Base-by-base conservation (phyloP, 2,797 vertebrate genomes). In the Eurystomus glaucurus region DNA sequence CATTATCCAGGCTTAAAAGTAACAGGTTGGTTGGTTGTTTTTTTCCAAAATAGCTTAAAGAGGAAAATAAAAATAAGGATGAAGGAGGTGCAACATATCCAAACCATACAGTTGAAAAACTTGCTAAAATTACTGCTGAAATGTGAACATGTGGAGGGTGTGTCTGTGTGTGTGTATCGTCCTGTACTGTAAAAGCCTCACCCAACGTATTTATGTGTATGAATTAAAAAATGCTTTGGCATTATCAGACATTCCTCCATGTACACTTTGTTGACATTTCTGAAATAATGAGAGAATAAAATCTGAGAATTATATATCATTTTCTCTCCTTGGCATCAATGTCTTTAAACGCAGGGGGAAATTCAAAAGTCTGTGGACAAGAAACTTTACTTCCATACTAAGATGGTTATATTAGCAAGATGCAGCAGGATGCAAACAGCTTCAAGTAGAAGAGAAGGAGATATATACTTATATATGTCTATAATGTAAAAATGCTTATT, bases 201-300 rank as follows among this genome's bases (percentile, higher is more conserved):
- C 87, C 91, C 93, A 84, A 81, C 39, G 60, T 37, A 52, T 61
- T 87, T 61, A 76, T 71, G 35, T 14, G 41, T 74, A 45, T 13
- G 43, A 94, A 88, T 94, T 21, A 9, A 61, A 79, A 94, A 95
- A 46, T 33, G 74, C 79, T 97, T 95, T 97, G 97, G 96, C 96
- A 80, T 85, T 31, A 77, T 46, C 61, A 58, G 31, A 62, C 35
- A 72, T 41, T 95, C 76, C 82, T 94, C 79, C 88, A 68, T 26
- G 43, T 68, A 35, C 29, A 68, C 68, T 83, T 86, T 77, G 50
- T 31, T 82, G 45, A 91, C 66, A 39, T 90, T 95, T 93, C 79
- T 87, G 80, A 96, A 94, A 92, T 14, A 46, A 26, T 41, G 70
- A 90, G 83, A 71, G 54, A 87, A 83, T 61, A 75, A 77, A 46